These are phyloP conservation scores for Mustela nigripes DNA, from an alignment of 2,113 vertebrate genomes.

Conservation along the genomic window DNA sequence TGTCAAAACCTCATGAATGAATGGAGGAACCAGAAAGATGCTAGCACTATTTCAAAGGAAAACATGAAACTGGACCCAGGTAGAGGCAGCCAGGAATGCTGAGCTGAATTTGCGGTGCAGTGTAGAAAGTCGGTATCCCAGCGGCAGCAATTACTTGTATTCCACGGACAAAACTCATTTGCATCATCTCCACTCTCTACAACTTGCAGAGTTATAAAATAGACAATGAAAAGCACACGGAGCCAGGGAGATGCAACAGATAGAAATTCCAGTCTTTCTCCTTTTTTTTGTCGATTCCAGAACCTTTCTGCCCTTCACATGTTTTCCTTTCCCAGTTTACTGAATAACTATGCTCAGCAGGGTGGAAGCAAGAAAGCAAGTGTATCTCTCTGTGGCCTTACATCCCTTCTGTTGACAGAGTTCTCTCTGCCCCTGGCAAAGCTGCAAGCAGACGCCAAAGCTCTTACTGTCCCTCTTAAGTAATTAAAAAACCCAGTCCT, in stretches of 20 bases:
- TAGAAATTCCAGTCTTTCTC: neutral
- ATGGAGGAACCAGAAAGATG: neutral
- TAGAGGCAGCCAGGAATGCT: neutral
- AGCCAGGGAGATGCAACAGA: neutral
- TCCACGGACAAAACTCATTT: neutral
- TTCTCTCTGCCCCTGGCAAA: neutral
- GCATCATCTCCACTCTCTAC: neutral
- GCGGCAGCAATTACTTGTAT: neutral
- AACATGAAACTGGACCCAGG: neutral
- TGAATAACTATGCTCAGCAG: neutral
- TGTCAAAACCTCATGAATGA: neutral
- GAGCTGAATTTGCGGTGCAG: neutral
- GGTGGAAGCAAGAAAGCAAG: neutral
- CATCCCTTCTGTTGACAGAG: neutral
- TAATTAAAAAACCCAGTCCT: neutral
- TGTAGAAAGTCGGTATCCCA: neutral
- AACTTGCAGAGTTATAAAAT: neutral
- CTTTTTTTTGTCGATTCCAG: neutral
- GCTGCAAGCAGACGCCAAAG: rapidly evolving
- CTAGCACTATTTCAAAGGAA: neutral
- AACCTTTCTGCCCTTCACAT: neutral
- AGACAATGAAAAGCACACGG: neutral
- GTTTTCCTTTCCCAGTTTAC: neutral
- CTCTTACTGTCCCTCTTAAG: neutral
- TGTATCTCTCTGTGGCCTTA: too few relatives aligned